phyloP scores from a whole-genome alignment of 2,113 vertebrate genomes.

The Lutjanus erythropterus region DNA sequence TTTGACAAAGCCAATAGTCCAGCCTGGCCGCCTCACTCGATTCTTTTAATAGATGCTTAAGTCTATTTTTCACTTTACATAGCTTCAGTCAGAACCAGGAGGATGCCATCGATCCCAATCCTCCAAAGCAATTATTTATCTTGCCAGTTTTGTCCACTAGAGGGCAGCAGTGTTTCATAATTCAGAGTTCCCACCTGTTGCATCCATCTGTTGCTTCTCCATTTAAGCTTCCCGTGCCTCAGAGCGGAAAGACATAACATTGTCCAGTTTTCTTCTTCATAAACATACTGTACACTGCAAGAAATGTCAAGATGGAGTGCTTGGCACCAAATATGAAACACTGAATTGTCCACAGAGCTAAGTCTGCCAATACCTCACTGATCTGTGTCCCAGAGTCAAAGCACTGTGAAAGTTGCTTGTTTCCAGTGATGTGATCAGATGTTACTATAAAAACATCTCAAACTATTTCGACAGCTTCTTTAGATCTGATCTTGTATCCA shows the following conservation, averaged over 20 bases:
- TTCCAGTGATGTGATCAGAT: conserved; percentile 24
- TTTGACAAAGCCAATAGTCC: conserved; percentile 62
- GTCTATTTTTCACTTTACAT: conserved; percentile 14
- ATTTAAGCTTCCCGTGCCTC: conserved; percentile 59
- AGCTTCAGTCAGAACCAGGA: conserved; percentile 43
- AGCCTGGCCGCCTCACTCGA: conserved; percentile 46
- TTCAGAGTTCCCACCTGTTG: conserved; percentile 48
- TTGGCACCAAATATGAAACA: conserved; percentile 18
- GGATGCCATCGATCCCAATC: conserved; percentile 6
- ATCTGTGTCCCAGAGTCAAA: conserved; percentile 30
- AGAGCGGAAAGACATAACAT: conserved; percentile 11
- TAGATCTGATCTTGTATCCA: conserved; percentile 31
- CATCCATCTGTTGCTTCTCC: conserved; percentile 35
- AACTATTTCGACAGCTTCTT: background rate
- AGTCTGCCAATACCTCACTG: conserved; percentile 15
- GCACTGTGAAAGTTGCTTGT: conserved; percentile 19
- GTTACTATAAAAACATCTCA: conserved; percentile 5
- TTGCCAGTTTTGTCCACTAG: conserved; percentile 68
- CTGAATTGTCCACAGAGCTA: conserved; percentile 30
- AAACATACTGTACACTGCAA: conserved; percentile 10
- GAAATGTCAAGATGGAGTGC: background rate
- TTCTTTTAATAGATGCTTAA: conserved; percentile 29
- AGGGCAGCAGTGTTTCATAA: conserved; percentile 67
- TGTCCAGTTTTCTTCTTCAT: conserved; percentile 26
- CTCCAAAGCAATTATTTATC: background rate